A percentile compares a stretch with the other conserved stretches of the same genome.
Evolutionary conservation across 2,797 vertebrate genomes (phyloP).

Genomic region (Peromyscus melanophrys): DNA sequence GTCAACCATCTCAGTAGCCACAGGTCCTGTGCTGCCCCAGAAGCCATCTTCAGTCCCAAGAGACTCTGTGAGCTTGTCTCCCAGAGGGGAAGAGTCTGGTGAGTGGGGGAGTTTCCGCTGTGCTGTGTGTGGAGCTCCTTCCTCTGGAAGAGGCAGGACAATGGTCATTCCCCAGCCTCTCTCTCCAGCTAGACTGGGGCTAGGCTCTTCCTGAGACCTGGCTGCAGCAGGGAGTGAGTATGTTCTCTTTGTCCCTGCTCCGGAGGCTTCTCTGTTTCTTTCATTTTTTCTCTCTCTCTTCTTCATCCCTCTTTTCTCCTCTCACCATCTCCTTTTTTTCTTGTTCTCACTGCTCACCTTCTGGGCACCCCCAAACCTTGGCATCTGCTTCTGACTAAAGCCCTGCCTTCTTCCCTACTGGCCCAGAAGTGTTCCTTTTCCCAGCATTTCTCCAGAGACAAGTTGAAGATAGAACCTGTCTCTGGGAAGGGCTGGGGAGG

Average conservation of each 20-base stretch:
- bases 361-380: too few relatives aligned
- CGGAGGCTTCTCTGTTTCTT: not conserved
- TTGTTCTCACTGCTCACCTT: not conserved
- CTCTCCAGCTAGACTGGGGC: not conserved
- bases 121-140: not conserved
- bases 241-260: not conserved
- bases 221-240: not conserved
- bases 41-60: not conserved
- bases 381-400: not conserved
- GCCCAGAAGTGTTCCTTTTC: not conserved
- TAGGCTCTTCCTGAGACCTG: not conserved
- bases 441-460: not conserved
- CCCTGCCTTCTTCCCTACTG: not conserved
- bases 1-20: not conserved
- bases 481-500: not conserved
- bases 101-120: too few relatives aligned
- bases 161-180: not conserved
- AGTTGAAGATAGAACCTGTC: not conserved
- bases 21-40: slow-evolving; percentile 43
- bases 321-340: not conserved
- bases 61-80: accelerated
- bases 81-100: accelerated
- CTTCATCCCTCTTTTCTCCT: not conserved
- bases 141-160: not conserved
- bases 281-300: not conserved